Conservation (phyloP, 30 jellyfish, hydroid and myxozoan species). For the Aurelia coerulea region DNA sequence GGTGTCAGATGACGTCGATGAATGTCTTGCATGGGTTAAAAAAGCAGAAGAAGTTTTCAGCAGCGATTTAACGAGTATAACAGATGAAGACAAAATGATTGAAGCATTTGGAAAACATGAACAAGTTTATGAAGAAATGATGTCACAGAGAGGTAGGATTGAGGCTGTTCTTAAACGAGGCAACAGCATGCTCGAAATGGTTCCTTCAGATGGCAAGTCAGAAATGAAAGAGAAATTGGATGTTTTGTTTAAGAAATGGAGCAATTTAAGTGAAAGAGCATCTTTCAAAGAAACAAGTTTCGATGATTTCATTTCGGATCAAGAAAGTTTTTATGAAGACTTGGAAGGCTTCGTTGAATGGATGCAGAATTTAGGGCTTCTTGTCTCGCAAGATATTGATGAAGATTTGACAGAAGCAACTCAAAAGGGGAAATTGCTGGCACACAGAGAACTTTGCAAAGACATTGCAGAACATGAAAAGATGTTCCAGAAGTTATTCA, state of each 20-base stretch:
- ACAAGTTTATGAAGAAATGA: constrained; percentile 59
- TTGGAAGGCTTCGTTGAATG: constrained; percentile 84
- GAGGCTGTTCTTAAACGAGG: constrained; percentile 69
- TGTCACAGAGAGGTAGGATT: constrained; percentile 37
- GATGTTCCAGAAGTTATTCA: constrained; percentile 29
- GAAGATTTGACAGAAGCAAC: constrained; percentile 17
- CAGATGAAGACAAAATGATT: constrained; percentile 78
- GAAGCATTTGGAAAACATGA: constrained; percentile 77
- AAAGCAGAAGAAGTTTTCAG: constrained; percentile 57
- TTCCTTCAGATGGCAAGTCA: constrained; percentile 32
- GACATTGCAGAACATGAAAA: constrained; percentile 52
- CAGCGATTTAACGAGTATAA: constrained; percentile 58
- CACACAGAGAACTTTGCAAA: constrained; percentile 38
- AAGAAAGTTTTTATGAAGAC: constrained; percentile 71
- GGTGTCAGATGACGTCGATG: constrained; percentile 55
- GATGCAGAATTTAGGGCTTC: constrained; percentile 62
- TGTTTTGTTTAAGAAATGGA: constrained; percentile 44
- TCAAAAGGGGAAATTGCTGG: constrained; percentile 6
- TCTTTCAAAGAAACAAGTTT: constrained; percentile 52
- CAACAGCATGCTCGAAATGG: constrained; percentile 28
- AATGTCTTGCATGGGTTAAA: constrained; percentile 69
- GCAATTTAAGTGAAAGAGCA: constrained; percentile 60
- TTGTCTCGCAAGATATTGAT: constrained; percentile 51
- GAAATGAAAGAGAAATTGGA: constrained; percentile 39
- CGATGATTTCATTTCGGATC: constrained; percentile 56